Base-by-base conservation (phyloP, 2,888 invertebrate genomes). In the Lasioglossum figueresi region DNA sequence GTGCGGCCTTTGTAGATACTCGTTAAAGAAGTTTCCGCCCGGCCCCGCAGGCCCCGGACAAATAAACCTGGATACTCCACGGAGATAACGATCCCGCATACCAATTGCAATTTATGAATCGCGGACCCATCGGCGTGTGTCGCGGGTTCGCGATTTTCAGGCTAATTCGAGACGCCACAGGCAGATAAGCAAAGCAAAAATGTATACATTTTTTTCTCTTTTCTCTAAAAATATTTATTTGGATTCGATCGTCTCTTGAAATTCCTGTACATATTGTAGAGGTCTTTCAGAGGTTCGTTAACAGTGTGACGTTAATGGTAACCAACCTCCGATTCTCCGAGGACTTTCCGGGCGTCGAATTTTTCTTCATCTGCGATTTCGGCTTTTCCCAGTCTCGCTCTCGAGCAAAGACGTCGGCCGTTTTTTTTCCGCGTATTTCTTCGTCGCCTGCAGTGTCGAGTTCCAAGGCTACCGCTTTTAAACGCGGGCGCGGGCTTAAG, bases 11-110 rank as follows among this genome's bases (percentile, higher is more conserved):
- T 76, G 83, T 71, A 76, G 79, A 87, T 75, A 76, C 73, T 89
- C 80, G 87, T 89, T 88, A 90, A 87, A 68, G 37, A 76, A 82
- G 79, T 85, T 80, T 48, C 71, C 59, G 0, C 27, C 16, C 16
- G 4, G 0, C 16, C 59, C 27, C 10, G 59, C 27, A 14, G 27
- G 6, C 76, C 72, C 52, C 77, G 23, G 70, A 79, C 80, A 76
- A 85, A 81, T 78, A 78, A 84, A 84, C 75, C 48, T 37, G 74
- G 56, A 76, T 31, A 40, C 82, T 34, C 23, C 66, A 37, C 84
- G 70, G 34, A 63, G 76, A 83, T 78, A 83, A 89, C 73, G 72
- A 83, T 76, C 84, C 59, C 68, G 77, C 76, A 31, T 78, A 70
- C 63, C 80, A 83, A 87, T 87, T 63, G 66, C 74, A 52, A 83